phyloP scores from a whole-genome alignment of 92 coral and sea anemone species.

The Montipora capitata region DNA sequence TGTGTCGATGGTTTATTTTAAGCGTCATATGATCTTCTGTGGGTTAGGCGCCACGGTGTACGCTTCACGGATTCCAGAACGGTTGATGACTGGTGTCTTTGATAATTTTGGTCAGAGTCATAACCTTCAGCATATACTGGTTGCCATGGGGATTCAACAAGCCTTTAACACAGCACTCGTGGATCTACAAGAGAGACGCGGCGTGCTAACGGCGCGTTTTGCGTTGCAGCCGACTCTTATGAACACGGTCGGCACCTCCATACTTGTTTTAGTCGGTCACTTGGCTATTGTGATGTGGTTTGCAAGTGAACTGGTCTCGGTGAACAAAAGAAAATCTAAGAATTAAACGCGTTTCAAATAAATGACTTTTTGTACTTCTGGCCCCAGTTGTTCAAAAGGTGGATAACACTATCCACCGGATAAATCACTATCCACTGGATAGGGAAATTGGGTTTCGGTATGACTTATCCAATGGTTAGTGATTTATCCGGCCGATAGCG shows the following conservation, averaged over 20 bases:
- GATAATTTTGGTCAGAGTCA: constrained; percentile 95
- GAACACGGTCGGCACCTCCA: constrained; percentile 88
- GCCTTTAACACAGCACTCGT: constrained; percentile 81
- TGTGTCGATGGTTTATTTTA: constrained; percentile 79
- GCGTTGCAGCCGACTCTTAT: constrained; percentile 75
- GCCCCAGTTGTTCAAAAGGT: too few relatives aligned
- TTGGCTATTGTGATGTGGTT: constrained; percentile 88
- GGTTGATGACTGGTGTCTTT: constrained; percentile 87
- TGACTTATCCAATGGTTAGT: too few relatives aligned
- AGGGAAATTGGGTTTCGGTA: too few relatives aligned
- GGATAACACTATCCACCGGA: too few relatives aligned
- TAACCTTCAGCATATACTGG: constrained; percentile 91
- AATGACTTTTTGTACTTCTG: background rate
- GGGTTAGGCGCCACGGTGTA: constrained; percentile 86
- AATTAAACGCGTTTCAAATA: background rate
- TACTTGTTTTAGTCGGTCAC: constrained; percentile 76
- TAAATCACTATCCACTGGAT: too few relatives aligned
- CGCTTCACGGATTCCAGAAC: constrained; percentile 89
- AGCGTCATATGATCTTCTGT: constrained; percentile 89
- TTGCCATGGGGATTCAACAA: constrained; percentile 92
- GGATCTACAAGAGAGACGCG: constrained; percentile 83
- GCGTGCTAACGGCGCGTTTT: constrained; percentile 53
- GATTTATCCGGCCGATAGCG: too few relatives aligned
- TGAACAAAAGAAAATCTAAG: constrained; percentile 7
- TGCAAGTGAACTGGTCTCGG: constrained; percentile 43